These are phyloP conservation scores for Phaenicophaeus curvirostris DNA, from an alignment of 2,797 vertebrate genomes.

Conservation along the genomic window DNA sequence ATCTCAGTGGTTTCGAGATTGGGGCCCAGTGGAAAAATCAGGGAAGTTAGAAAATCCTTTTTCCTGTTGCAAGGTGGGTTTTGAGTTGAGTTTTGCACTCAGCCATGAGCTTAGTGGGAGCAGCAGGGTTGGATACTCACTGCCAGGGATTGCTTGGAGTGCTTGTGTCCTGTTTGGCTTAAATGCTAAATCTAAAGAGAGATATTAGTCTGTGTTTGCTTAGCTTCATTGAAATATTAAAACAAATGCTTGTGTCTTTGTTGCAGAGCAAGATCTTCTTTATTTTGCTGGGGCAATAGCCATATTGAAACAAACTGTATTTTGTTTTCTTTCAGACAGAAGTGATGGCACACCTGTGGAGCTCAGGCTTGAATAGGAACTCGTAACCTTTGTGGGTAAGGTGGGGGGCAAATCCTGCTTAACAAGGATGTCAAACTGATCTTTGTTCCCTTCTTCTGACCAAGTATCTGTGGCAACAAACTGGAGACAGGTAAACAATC, in stretches of 20 bases:
- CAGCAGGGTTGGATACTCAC: neutral
- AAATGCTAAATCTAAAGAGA: neutral
- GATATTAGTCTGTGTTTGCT: slow-evolving; percentile 39
- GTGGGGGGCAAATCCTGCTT: slow-evolving; percentile 77
- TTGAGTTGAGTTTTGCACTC: neutral
- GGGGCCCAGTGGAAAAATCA: neutral
- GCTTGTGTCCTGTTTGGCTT: neutral
- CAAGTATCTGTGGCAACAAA: slow-evolving; percentile 66
- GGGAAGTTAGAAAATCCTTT: neutral
- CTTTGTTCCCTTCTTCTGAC: slow-evolving; percentile 51
- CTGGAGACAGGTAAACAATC: slow-evolving; percentile 61
- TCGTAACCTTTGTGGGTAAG: slow-evolving; percentile 59
- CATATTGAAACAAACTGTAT: slow-evolving; percentile 53
- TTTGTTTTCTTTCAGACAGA: slow-evolving; percentile 72
- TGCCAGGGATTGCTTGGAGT: neutral
- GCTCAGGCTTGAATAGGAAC: slow-evolving; percentile 48
- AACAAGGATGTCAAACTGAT: slow-evolving; percentile 80
- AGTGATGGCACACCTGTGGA: slow-evolving; percentile 75
- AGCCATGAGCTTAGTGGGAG: neutral
- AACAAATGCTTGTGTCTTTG: slow-evolving; percentile 54
- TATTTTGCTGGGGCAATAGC: slow-evolving; percentile 53
- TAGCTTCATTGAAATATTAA: slow-evolving; percentile 60
- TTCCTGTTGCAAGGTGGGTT: neutral
- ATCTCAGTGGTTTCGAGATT: neutral
- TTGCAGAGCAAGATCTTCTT: slow-evolving; percentile 57